A percentile compares a stretch with the other conserved stretches of the same genome.
phyloP scores from a whole-genome alignment of 2,888 invertebrate genomes.

The Dexiosoma caninum region DNA sequence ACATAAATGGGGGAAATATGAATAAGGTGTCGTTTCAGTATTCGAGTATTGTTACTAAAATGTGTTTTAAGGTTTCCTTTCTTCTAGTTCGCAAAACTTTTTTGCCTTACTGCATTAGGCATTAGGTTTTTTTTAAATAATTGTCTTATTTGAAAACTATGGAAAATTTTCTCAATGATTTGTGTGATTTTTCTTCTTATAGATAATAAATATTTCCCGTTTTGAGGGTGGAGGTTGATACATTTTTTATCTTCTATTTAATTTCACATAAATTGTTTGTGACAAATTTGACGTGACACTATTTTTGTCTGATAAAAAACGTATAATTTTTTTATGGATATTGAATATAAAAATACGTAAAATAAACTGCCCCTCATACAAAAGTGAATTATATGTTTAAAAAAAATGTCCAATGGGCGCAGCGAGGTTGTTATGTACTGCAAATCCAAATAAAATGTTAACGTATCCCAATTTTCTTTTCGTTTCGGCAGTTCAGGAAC shows the following conservation, averaged over 20 bases:
- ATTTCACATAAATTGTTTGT: slow-evolving; percentile 51
- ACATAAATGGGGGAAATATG: too few species aligned
- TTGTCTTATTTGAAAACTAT: slow-evolving; percentile 39
- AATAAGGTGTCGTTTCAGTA: too few species aligned
- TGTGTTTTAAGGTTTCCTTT: too few species aligned
- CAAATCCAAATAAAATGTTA: too few species aligned
- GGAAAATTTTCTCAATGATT: slow-evolving; percentile 40
- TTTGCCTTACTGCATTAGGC: background rate
- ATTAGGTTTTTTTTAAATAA: background rate
- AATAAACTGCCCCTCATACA: too few species aligned
- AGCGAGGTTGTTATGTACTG: too few species aligned
- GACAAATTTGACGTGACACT: slow-evolving; percentile 40
- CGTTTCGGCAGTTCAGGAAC: too few species aligned
- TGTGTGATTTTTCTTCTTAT: slow-evolving; percentile 17
- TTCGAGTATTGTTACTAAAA: too few species aligned
- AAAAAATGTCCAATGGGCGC: too few species aligned
- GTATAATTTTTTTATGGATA: slow-evolving; percentile 1
- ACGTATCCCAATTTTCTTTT: too few species aligned
- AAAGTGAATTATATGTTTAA: too few species aligned
- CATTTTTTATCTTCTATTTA: background rate
- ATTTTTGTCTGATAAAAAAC: slow-evolving; percentile 17
- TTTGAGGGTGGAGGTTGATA: slow-evolving; percentile 10
- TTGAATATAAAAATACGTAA: background rate
- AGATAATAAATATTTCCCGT: background rate
- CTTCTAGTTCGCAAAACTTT: background rate